These are phyloP conservation scores for Thamnaconus septentrionalis DNA, from an alignment of 2,113 vertebrate species.

Conservation along the genomic window DNA sequence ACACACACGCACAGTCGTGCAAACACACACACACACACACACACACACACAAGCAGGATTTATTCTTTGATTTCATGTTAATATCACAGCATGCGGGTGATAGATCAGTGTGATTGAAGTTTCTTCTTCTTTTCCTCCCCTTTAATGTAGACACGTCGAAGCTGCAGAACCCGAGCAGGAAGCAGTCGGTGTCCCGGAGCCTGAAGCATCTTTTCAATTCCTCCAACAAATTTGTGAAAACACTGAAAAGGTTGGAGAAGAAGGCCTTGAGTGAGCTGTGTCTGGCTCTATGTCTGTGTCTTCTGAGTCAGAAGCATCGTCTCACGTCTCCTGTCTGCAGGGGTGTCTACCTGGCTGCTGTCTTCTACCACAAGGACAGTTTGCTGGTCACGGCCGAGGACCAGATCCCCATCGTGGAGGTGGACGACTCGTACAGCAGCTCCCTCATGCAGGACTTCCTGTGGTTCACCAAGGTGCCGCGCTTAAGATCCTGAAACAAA, in stretches of 20 bases:
- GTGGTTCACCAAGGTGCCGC: constrained; percentile 96
- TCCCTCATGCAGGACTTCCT: constrained; percentile 95
- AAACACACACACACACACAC: constrained; percentile 1
- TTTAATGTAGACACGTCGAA: constrained; percentile 83
- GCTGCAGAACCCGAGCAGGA: constrained; percentile 89
- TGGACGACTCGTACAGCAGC: constrained; percentile 92
- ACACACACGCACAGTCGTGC: too few relatives aligned
- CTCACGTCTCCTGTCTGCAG: constrained; percentile 60
- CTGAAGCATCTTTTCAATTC: constrained; percentile 98
- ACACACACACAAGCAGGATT: constrained; percentile 3
- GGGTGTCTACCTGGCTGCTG: constrained; percentile 91
- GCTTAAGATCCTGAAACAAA: background rate
- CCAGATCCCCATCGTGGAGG: constrained; percentile 97
- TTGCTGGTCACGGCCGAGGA: constrained; percentile 96
- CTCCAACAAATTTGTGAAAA: constrained; percentile 97
- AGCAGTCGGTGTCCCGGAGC: constrained; percentile 94
- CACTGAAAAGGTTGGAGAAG: constrained; percentile 86
- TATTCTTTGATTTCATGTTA: too few relatives aligned
- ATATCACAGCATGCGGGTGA: background rate
- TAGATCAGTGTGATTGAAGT: background rate
- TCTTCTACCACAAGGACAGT: constrained; percentile 95
- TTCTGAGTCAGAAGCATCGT: background rate
- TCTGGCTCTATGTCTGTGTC: background rate
- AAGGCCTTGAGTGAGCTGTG: background rate
- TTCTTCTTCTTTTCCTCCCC: background rate